Percentiles rank a stretch among this genome's conserved stretches.
These are phyloP conservation scores for Chrysopa pallens DNA, from an alignment of 1,140 invertebrate genomes.

Conservation along the genomic window DNA sequence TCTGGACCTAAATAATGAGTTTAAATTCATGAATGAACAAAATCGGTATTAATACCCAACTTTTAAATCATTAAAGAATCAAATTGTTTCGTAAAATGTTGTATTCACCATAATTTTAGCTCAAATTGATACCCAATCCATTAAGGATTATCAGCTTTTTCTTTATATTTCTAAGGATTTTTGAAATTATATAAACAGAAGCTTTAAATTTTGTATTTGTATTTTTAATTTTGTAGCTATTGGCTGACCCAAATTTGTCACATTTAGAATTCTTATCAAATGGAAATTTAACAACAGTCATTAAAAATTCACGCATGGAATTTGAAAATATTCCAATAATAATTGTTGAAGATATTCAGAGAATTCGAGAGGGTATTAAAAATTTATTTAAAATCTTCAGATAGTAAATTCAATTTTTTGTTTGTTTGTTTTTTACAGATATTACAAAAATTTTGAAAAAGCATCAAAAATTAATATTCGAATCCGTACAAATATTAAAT, in stretches of 20 bases:
- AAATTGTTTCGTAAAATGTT: no score
- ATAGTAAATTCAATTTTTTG: background rate
- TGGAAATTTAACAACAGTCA: conserved; percentile 7
- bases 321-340: conserved; percentile 9
- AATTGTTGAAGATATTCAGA: conserved; percentile 2
- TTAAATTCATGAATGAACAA: no score
- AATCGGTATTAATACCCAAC: no score
- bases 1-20: no score
- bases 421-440: conserved; percentile 1
- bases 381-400: background rate
- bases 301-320: conserved; percentile 7
- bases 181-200: no score
- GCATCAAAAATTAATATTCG: conserved; percentile 7
- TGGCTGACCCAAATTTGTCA: conserved; percentile 7
- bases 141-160: no score
- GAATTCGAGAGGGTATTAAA: background rate
- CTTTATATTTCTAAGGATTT: no score
- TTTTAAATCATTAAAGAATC: no score
- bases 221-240: conserved; percentile 3
- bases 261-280: conserved; percentile 7
- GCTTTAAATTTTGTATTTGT: no score
- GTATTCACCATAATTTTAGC: no score
- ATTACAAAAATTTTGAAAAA: conserved; percentile 7
- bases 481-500: conserved; percentile 8
- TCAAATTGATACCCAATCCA: no score